Conservation (phyloP, 2,113 vertebrate genomes). For the Microcebus tavaratra region DNA sequence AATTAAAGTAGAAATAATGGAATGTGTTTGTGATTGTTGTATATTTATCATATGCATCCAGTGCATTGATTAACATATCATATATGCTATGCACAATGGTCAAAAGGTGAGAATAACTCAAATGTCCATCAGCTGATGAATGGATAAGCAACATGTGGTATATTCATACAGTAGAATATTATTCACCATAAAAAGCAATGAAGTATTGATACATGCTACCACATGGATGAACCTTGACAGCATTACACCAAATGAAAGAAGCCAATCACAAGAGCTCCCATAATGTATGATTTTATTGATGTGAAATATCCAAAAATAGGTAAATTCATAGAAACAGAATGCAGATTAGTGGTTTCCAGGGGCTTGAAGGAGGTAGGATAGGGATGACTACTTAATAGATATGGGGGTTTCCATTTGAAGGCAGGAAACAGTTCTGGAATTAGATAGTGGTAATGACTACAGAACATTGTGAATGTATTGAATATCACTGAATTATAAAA, state of each 20-base stretch:
- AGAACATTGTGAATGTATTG: background rate
- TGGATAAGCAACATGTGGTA: background rate
- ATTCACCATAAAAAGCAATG: background rate
- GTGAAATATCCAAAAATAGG: background rate
- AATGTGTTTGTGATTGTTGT: background rate
- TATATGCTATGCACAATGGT: background rate
- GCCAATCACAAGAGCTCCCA: background rate
- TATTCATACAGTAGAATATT: background rate
- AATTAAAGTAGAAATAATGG: background rate
- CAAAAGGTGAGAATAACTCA: too few relatives aligned
- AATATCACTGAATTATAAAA: background rate
- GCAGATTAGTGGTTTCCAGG: background rate
- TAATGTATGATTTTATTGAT: background rate
- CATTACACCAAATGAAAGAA: constrained; percentile 6
- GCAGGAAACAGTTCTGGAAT: background rate
- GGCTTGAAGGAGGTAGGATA: background rate
- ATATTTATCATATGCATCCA: background rate
- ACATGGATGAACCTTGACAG: background rate
- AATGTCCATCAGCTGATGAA: background rate
- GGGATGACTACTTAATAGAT: background rate
- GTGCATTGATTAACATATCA: background rate
- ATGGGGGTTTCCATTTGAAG: background rate
- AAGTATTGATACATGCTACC: background rate
- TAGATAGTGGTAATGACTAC: background rate
- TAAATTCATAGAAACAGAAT: background rate